These are phyloP conservation scores for Hyaena hyaena DNA, from an alignment of 2,113 vertebrate species.

Conservation along the genomic window DNA sequence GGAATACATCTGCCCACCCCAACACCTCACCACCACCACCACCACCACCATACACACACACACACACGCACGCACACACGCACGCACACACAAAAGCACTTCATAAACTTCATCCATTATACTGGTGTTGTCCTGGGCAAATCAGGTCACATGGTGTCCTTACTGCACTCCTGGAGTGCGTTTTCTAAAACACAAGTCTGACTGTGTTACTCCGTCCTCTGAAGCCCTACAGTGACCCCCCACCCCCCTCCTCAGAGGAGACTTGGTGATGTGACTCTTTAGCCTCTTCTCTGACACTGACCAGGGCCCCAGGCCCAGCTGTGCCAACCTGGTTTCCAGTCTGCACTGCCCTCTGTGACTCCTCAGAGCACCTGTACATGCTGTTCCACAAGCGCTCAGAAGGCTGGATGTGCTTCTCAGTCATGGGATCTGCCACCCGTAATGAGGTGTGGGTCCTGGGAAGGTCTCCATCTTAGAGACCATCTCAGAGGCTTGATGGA, in stretches of 20 bases:
- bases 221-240: neutral
- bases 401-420: neutral
- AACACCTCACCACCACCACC: neutral
- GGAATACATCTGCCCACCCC: neutral
- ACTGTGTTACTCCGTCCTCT: neutral
- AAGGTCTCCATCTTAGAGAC: neutral
- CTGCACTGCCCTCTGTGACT: neutral
- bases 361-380: neutral
- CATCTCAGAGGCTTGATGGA: neutral
- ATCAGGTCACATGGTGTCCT: neutral
- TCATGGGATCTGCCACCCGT: neutral
- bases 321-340: neutral
- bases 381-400: too few relatives aligned
- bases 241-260: neutral
- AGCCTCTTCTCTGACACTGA: neutral
- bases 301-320: accelerated
- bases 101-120: accelerated
- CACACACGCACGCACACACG: neutral
- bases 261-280: neutral
- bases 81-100: too few relatives aligned
- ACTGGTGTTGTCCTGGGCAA: neutral
- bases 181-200: neutral
- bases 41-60: neutral
- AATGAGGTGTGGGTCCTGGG: neutral
- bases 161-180: neutral